Base-by-base conservation (phyloP, 2,888 invertebrate species). In the Dryobota labecula region DNA sequence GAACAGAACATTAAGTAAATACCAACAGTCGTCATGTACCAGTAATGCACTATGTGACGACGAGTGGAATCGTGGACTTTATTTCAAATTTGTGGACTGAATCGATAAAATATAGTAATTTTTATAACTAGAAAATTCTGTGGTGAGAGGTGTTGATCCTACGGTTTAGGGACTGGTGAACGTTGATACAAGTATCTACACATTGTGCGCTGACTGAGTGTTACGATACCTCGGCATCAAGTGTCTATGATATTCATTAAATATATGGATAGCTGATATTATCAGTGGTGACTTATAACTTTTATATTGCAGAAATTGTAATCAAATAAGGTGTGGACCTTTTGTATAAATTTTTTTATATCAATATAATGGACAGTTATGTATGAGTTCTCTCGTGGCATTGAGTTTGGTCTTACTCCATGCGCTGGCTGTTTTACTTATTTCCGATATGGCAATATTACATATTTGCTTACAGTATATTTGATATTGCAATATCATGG, bases 11-110 rank as follows among this genome's bases (percentile, higher is more conserved):
- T 94, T 94, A 91, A 91, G 81, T 90, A 91, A 92, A 88, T 91
- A 92, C 89, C 91, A 73, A 79, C 76, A 75, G 90, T 92, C 88
- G 89, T 91, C 89, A 76, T 73, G 89, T 90, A 89, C 89, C 91
- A 90, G 87, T 90, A 87, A 84, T 83, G 86, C 89, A 88, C 86
- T 87, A 87, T 89, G 89, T 89, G 92, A 89, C 88, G 88, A 86
- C 87, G 91, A 91, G 94, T 95, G 94, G 89, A 93, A 93, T 94
- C 92, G 95, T 95, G 95, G 94, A 96, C 96, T 95, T 95, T 92
- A 90, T 95, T 95, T 95, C 93, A 95, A 96, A 95, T 95, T 95
- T 92, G 95, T 95, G 96, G 94, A 96, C 95, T 94, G 91, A 95
- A 93, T 93, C 91, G 91, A 92, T 92, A 89, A 92, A 92, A 92